Evolutionary conservation across 2,888 invertebrate genomes (phyloP), one percentile per base, ranked within the genome.

Genomic region (Cantharis rufa): DNA sequence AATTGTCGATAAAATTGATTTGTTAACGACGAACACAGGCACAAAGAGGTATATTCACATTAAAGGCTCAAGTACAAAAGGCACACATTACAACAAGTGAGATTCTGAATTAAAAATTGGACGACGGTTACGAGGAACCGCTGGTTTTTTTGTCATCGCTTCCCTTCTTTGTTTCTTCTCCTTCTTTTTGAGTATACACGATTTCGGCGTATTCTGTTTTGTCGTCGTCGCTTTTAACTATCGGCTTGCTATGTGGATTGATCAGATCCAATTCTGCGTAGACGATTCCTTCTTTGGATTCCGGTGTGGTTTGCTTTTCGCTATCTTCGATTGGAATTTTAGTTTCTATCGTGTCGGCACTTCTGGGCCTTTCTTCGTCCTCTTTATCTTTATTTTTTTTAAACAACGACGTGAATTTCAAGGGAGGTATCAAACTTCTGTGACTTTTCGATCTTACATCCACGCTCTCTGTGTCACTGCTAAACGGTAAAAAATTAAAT

Each of bases 171-270:
- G 84, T 84, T 24, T 89, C 89, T 2, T 87, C 86, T 48, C 48
- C 48, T 61, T 90, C 90, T 4, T 89, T 87, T 79, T 92, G 92
- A 0, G 92, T 91, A 88, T 95, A 95, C 0, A 95, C 92, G 74
- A 96, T 96, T 87, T 95, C 95, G 0, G 95, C 95, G 86, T 96
- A 95, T 83, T 93, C 93, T 3, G 93, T 93, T 84, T 92, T 91
- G 80, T 92, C 93, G 1, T 93, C 92, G 84, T 89, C 83, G 88
- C 91, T 86, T 84, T 87, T 89, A 69, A 88, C 86, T 61, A 88
- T 86, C 70, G 85, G 85, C 75, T 84, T 86, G 84, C 84, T 84
- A 16, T 89, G 87, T 5, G 90, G 89, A 80, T 89, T 89, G 1
- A 88, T 86, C 69, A 94, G 87, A 77, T 93, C 93, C 78, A 94